phyloP scores from a whole-genome alignment of 1,140 invertebrate species.

The Acromyrmex heyeri region DNA sequence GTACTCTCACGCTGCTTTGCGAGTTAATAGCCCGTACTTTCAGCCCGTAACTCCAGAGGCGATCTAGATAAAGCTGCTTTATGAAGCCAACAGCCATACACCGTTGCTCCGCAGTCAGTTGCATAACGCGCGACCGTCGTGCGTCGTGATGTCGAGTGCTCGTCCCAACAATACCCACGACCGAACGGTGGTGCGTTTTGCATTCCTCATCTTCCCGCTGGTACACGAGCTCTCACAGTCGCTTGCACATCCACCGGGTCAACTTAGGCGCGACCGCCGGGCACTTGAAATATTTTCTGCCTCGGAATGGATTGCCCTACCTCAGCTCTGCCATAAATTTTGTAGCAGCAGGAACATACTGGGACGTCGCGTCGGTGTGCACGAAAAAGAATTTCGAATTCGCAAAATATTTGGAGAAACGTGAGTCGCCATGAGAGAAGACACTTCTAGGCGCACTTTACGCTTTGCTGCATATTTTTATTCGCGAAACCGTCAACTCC shows the following conservation, averaged over 20 bases:
- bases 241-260: slow-evolving; percentile 20
- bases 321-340: slow-evolving; percentile 23
- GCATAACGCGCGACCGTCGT: slow-evolving; percentile 43
- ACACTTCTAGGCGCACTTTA: background rate
- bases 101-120: slow-evolving; percentile 53
- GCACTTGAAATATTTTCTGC: slow-evolving; percentile 51
- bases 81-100: slow-evolving; percentile 70
- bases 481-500: background rate
- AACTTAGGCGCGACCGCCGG: slow-evolving; percentile 42
- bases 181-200: slow-evolving; percentile 28
- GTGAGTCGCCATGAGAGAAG: background rate
- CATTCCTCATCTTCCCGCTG: slow-evolving; percentile 10
- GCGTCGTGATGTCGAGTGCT: slow-evolving; percentile 41
- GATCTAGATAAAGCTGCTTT: slow-evolving; percentile 78
- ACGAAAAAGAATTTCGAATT: slow-evolving; percentile 32
- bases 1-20: slow-evolving; percentile 55
- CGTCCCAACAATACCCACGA: slow-evolving; percentile 51
- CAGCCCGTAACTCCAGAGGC: slow-evolving; percentile 70
- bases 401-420: background rate
- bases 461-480: background rate
- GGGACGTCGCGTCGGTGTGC: background rate
- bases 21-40: slow-evolving; percentile 78
- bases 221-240: slow-evolving; percentile 47
- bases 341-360: background rate
- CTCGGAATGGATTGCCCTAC: background rate